A percentile compares a stretch with the other conserved stretches of the same genome.
phyloP scores from a whole-genome alignment of 2,888 invertebrate genomes.

The Melitaea athalia region DNA sequence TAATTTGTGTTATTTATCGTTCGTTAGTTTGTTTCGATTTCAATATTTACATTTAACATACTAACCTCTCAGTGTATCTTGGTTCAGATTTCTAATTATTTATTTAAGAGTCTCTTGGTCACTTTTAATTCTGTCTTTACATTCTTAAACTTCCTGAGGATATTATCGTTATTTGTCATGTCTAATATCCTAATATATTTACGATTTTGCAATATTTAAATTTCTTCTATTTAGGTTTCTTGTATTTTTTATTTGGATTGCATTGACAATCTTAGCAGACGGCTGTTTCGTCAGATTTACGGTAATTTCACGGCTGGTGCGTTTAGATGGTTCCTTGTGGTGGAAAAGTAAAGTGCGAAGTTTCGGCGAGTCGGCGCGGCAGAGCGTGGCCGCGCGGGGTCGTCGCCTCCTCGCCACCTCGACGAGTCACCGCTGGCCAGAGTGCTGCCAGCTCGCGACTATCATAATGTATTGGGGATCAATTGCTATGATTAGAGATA shows the following conservation, averaged over 20 bases:
- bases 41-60: background rate
- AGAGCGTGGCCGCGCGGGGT: constrained; percentile 65
- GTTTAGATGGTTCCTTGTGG: constrained; percentile 66
- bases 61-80: background rate
- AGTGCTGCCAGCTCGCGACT: constrained; percentile 18
- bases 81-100: background rate
- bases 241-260: constrained; percentile 26
- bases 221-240: constrained; percentile 24
- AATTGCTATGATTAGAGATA: background rate
- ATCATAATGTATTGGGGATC: constrained; percentile 20
- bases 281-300: constrained; percentile 71
- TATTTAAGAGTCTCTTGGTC: no score
- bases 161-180: no score
- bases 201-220: background rate
- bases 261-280: constrained; percentile 46
- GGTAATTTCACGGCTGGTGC: constrained; percentile 77
- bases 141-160: no score
- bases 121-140: no score
- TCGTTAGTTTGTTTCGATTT: background rate
- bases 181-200: background rate
- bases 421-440: constrained; percentile 14
- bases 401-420: constrained; percentile 59
- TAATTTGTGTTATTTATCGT: constrained; percentile 38
- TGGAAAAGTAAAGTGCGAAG: constrained; percentile 81
- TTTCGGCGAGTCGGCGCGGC: constrained; percentile 71